Base-by-base conservation (phyloP, 2,113 vertebrate genomes). In the Nerophis ophidion region DNA sequence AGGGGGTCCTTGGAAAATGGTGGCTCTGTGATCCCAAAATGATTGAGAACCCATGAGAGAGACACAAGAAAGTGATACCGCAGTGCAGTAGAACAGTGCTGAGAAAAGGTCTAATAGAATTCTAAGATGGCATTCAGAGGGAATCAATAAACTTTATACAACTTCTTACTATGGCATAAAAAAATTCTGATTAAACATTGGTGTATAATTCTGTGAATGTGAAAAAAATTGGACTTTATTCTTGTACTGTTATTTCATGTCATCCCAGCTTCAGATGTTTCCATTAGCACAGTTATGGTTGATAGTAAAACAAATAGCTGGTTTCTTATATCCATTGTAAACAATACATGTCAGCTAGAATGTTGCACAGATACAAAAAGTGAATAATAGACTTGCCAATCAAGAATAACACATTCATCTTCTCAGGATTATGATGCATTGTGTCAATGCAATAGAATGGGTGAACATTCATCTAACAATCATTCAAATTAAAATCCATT, bases 241-340 rank as follows among this genome's bases (percentile, higher is more conserved):
- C 74, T 75, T 70, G 65, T 81, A 40, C 66, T 54, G 56, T 52
- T 58, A 79, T 77, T 61, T 80, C 57, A 47, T 53, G 26, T 26
- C 26, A 26, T 26, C 26, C 26, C 77, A 48, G 48, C 35, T 51
- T 68, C 48, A 71, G 17, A 52, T 65, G 70, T 65, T 49, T 48
- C 70, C 49, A 72, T 76, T 73, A 71, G 35, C 42, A 73, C 52
- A 67, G 70, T 72, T 63, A 65, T 62, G 60, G 65, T 69, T 74
- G 61, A 76, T 66, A 74, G 60, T 55, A 71, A 60, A 63, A 5
- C 36, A 26, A 65, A 60, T 61, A 46, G 57, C 58, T 68, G 66
- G 56, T 44, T 65, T 61, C 35, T 16, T 0, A 67, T 58, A 48
- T 42, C 33, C 14, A n/a, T 58, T 61, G 66, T 68, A 64, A 73